These are phyloP conservation scores for Babylonia areolata DNA, from an alignment of 1,140 invertebrate genomes.

Conservation along the genomic window DNA sequence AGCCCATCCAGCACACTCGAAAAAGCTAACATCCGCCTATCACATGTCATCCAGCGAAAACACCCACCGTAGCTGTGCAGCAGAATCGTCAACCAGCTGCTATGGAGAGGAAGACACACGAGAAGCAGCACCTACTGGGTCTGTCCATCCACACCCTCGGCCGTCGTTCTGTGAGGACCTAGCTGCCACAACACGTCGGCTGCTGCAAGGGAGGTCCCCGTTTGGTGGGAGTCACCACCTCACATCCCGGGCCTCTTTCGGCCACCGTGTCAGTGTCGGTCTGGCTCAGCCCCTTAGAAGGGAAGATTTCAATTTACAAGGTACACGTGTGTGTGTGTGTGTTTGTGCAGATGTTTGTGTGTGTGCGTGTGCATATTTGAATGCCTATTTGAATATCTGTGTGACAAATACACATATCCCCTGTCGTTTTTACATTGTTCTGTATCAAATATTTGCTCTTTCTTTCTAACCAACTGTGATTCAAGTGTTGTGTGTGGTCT, in stretches of 20 bases:
- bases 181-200: background rate
- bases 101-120: background rate
- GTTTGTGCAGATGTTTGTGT: background rate
- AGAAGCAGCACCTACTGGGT: background rate
- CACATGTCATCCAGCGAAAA: background rate
- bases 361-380: background rate
- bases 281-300: conserved; percentile 9
- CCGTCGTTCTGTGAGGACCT: conserved; percentile 8
- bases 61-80: background rate
- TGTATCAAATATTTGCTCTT: too few relatives aligned
- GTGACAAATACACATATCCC: too few relatives aligned
- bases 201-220: background rate
- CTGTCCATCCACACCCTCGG: background rate
- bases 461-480: too few relatives aligned
- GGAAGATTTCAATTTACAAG: background rate
- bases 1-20: background rate
- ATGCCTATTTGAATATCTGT: too few relatives aligned
- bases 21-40: background rate
- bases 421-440: too few relatives aligned
- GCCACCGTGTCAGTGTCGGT: background rate
- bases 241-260: background rate
- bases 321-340: background rate
- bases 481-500: too few relatives aligned
- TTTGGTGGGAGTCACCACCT: background rate
- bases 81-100: background rate